Conservation (phyloP, 2,113 vertebrate genomes). For the Capreolus pygargus region DNA sequence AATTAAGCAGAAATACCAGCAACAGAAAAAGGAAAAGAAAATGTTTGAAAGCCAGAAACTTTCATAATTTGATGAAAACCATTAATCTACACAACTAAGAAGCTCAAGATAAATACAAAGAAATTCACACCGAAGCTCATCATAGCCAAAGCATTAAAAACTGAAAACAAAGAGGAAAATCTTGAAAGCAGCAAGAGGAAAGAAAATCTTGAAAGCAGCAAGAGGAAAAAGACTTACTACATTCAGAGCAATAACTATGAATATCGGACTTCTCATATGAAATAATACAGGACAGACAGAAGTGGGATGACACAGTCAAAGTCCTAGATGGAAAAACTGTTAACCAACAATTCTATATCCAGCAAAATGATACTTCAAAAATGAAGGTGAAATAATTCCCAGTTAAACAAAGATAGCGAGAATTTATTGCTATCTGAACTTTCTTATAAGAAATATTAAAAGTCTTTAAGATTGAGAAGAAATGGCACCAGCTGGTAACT, state of each 20-base stretch:
- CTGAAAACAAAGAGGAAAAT: neutral
- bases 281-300: neutral
- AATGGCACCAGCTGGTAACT: neutral
- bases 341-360: neutral
- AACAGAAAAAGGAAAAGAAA: neutral
- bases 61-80: neutral
- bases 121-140: neutral
- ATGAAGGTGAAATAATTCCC: neutral
- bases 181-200: neutral
- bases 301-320: neutral
- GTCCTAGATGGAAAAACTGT: neutral
- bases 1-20: neutral
- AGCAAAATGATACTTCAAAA: neutral
- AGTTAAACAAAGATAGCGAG: neutral
- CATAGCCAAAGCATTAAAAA: neutral
- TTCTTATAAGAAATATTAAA: neutral
- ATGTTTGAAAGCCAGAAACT: neutral
- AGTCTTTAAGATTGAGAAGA: neutral
- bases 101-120: neutral
- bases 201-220: neutral
- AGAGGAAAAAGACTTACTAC: neutral
- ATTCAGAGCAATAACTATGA: neutral
- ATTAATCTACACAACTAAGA: neutral
- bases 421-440: neutral
- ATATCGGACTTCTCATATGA: neutral